Percentiles rank a stretch among this genome's conserved stretches.
Evolutionary conservation across 2,113 vertebrate genomes (phyloP).

Genomic region (Peucedramus taeniatus): DNA sequence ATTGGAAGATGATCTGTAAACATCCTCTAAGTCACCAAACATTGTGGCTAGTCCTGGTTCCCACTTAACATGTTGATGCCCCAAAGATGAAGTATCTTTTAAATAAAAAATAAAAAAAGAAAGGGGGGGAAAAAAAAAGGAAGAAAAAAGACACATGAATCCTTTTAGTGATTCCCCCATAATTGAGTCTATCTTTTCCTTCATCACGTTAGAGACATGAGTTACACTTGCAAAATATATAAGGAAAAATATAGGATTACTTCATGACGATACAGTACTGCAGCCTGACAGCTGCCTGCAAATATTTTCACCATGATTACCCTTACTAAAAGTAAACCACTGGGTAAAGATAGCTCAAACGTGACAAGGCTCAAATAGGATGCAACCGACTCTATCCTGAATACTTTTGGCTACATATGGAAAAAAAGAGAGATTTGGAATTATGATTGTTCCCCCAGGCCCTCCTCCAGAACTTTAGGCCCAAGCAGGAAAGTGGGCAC

Average conservation of each 20-base stretch:
- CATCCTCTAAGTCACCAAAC: background rate
- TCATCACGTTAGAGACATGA: constrained; percentile 71
- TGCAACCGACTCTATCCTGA: constrained; percentile 72
- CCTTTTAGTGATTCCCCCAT: background rate
- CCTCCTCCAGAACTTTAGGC: background rate
- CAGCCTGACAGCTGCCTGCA: constrained; percentile 91
- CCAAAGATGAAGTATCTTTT: background rate
- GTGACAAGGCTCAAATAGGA: constrained; percentile 88
- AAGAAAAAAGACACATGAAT: background rate
- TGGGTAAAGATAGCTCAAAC: constrained; percentile 97
- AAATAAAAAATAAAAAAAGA: background rate
- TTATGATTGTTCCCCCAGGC: background rate
- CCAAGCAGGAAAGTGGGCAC: background rate
- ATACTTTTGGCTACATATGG: constrained; percentile 77
- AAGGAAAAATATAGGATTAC: constrained; percentile 97
- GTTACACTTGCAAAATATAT: constrained; percentile 92
- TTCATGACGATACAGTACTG: constrained; percentile 83
- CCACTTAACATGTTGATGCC: background rate
- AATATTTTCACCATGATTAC: constrained; percentile 98
- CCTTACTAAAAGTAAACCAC: constrained; percentile 96
- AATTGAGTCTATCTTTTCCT: constrained; percentile 54
- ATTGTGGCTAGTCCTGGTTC: constrained; percentile 8
- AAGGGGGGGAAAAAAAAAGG: rapidly evolving
- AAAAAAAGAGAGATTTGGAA: constrained; percentile 48
- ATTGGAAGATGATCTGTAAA: constrained; percentile 45